Percentiles rank a stretch among this genome's conserved stretches.
phyloP scores from a whole-genome alignment of 1,140 invertebrate genomes.

The Platyura marginata region DNA sequence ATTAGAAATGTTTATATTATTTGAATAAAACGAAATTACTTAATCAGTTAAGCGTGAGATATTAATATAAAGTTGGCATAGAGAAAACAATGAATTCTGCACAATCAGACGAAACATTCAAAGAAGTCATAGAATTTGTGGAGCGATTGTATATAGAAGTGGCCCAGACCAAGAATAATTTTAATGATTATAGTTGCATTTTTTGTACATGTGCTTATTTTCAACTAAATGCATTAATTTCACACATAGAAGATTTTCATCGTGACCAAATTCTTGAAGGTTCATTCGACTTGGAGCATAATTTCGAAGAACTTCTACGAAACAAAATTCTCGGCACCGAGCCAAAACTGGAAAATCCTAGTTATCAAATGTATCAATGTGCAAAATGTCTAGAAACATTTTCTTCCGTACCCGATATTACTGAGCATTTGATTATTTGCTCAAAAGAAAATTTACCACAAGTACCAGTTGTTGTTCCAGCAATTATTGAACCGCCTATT shows the following conservation, averaged over 20 bases:
- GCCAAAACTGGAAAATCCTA: not conserved
- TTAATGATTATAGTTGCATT: not conserved
- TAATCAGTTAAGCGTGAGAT: no score
- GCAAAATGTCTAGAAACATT: not conserved
- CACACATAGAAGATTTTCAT: not conserved
- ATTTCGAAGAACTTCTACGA: not conserved
- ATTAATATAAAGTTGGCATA: no score
- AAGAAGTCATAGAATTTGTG: not conserved
- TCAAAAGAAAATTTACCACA: no score
- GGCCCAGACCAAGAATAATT: not conserved
- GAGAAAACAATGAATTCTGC: not conserved
- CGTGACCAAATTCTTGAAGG: not conserved
- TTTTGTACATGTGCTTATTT: not conserved
- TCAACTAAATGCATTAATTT: not conserved
- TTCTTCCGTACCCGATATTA: not conserved
- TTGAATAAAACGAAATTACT: no score
- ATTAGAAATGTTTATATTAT: no score
- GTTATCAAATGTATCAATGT: conserved; percentile 1
- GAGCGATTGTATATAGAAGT: not conserved
- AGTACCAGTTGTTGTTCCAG: not conserved
- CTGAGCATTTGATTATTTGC: not conserved
- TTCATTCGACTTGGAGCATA: not conserved
- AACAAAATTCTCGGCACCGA: not conserved
- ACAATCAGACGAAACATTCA: not conserved
- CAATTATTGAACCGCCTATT: not conserved